Percentiles rank a stretch among this genome's conserved stretches.
phyloP scores from a whole-genome alignment of 2,797 vertebrate species.

The Microctenopoma lineatum region DNA sequence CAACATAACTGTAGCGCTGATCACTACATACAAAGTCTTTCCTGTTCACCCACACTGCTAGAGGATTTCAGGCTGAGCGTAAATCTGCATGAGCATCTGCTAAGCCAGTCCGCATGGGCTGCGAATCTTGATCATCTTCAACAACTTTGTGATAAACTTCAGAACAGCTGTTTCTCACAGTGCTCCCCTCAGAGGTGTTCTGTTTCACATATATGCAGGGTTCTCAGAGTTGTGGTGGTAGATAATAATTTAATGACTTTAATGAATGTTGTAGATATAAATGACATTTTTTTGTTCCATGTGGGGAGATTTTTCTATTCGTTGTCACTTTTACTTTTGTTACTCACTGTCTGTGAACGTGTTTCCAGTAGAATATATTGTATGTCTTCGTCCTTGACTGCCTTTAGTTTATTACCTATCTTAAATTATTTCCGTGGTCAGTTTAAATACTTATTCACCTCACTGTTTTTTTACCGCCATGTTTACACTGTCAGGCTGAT shows the following conservation, averaged over 20 bases:
- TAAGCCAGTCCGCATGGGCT: constrained; percentile 42
- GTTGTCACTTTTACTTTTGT: constrained; percentile 2
- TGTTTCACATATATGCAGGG: constrained; percentile 19
- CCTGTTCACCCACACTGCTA: constrained; percentile 10
- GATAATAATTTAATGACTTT: constrained; percentile 12
- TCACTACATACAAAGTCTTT: constrained; percentile 3
- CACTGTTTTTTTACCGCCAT: constrained; percentile 36
- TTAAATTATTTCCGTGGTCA: not conserved
- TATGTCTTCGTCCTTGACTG: not conserved
- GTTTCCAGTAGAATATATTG: not conserved
- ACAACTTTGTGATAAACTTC: constrained; percentile 60
- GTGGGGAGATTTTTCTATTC: not conserved
- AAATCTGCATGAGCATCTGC: constrained; percentile 65
- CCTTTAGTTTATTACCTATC: not conserved
- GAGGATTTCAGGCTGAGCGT: constrained; percentile 33
- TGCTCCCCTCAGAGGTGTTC: constrained; percentile 37
- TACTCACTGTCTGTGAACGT: not conserved
- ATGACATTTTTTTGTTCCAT: not conserved
- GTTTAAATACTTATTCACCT: constrained; percentile 8
- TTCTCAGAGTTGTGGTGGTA: constrained; percentile 14
- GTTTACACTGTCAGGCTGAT: constrained; percentile 46
- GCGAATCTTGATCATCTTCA: constrained; percentile 54
- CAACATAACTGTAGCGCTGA: constrained; percentile 1
- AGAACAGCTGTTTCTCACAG: constrained; percentile 60
- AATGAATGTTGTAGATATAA: not conserved